These are phyloP conservation scores for Bradypodion pumilum DNA, from an alignment of 2,797 vertebrate species.

Conservation along the genomic window DNA sequence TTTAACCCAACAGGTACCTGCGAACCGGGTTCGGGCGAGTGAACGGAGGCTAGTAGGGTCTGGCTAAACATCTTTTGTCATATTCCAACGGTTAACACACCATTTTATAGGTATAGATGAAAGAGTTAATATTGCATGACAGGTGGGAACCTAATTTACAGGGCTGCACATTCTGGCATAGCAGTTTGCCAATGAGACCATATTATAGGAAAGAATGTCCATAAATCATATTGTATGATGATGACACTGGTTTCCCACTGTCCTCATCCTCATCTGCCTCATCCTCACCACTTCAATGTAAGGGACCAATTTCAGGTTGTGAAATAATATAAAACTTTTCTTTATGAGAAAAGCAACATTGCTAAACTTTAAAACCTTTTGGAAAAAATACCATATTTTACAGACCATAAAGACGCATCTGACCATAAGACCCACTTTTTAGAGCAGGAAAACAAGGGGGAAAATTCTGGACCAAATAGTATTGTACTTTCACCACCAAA, in stretches of 20 bases:
- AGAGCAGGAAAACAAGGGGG: too few species aligned
- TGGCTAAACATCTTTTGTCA: too few species aligned
- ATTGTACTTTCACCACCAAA: too few species aligned
- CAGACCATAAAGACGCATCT: too few species aligned
- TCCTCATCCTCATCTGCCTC: neutral
- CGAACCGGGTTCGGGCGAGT: too few species aligned
- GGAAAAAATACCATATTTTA: too few species aligned
- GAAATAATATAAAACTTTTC: neutral
- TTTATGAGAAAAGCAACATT: neutral
- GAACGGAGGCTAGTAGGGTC: too few species aligned
- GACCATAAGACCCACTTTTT: too few species aligned
- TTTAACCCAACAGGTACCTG: too few species aligned
- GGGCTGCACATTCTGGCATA: neutral
- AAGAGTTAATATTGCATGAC: neutral
- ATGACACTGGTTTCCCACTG: neutral
- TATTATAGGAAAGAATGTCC: neutral
- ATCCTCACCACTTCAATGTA: neutral
- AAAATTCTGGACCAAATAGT: too few species aligned
- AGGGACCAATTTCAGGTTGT: neutral
- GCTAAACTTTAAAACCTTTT: neutral
- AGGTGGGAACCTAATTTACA: neutral
- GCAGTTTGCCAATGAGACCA: neutral
- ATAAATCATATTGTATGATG: neutral
- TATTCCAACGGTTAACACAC: too few species aligned
- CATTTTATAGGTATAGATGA: too few species aligned